Conservation (phyloP, 2,113 vertebrate genomes). For the Ciconia stormi region DNA sequence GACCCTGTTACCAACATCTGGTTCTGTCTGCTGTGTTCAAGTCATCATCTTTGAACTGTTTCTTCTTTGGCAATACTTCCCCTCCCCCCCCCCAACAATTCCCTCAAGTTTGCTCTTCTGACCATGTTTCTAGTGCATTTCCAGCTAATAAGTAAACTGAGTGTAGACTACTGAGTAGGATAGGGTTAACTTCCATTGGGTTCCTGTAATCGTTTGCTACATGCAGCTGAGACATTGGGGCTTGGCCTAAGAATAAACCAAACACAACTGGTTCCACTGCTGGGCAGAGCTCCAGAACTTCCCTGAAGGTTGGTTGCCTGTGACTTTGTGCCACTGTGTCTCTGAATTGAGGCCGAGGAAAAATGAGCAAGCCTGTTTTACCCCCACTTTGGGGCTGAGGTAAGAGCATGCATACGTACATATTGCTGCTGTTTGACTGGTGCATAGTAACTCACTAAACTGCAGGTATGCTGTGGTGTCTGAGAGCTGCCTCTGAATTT, state of each 20-base stretch:
- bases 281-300: conserved; percentile 8
- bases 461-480: not conserved
- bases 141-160: not conserved
- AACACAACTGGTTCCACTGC: not conserved
- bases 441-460: conserved; percentile 31
- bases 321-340: not conserved
- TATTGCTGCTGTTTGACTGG: not conserved
- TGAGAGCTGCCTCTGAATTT: not conserved
- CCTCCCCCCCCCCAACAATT: too few species aligned
- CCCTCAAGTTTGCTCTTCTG: not conserved
- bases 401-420: not conserved
- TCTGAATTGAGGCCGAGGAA: not conserved
- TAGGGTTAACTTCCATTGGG: not conserved
- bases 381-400: not conserved
- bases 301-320: not conserved
- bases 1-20: not conserved
- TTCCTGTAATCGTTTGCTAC: not conserved
- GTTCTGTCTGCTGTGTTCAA: not conserved
- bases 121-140: not conserved
- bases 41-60: not conserved
- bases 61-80: not conserved
- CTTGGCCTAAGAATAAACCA: not conserved
- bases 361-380: not conserved
- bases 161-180: not conserved
- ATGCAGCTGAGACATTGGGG: not conserved